Percentiles rank a stretch among this genome's conserved stretches.
phyloP scores from a whole-genome alignment of 2,797 vertebrate species.

The Tamandua tetradactyla region DNA sequence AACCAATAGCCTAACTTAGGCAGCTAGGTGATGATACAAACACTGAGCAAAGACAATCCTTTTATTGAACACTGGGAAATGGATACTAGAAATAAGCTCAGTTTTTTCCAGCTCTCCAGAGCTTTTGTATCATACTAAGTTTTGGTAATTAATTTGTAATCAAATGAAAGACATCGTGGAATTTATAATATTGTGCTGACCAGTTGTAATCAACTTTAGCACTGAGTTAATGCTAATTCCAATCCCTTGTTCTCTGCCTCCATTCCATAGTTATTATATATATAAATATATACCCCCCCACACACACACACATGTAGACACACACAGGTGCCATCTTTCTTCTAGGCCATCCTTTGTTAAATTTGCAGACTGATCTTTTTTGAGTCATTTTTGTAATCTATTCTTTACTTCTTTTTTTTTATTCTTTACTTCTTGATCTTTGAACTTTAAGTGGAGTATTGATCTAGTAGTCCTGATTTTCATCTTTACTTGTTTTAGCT shows the following conservation, averaged over 20 bases:
- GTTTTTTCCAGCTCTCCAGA: neutral
- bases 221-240: neutral
- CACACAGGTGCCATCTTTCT: neutral
- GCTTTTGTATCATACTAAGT: neutral
- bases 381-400: neutral
- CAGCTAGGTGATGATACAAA: neutral
- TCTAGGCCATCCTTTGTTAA: neutral
- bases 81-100: neutral
- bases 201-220: neutral
- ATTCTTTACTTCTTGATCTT: neutral
- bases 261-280: neutral
- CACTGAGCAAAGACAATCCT: neutral
- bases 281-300: no score
- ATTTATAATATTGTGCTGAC: neutral
- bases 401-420: neutral
- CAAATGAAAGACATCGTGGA: neutral
- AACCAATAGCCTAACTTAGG: neutral
- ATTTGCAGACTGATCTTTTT: slow-evolving; percentile 14
- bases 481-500: neutral
- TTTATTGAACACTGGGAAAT: neutral
- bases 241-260: neutral
- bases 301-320: no score
- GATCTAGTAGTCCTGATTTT: neutral
- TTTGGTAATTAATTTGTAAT: neutral
- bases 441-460: slow-evolving; percentile 23